phyloP scores from a whole-genome alignment of 2,113 vertebrate species.

The Pogonocichla stellata region DNA sequence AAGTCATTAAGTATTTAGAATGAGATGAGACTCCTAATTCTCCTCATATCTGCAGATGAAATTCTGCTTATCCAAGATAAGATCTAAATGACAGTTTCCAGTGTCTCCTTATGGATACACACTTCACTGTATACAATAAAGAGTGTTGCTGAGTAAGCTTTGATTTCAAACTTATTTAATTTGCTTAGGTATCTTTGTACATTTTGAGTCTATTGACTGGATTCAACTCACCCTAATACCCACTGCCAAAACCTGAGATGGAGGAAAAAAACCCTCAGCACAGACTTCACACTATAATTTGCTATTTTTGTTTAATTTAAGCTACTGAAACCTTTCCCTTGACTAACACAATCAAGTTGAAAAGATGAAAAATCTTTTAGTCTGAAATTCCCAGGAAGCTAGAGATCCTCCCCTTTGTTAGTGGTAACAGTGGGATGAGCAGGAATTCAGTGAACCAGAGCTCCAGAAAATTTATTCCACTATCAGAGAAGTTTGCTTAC shows the following conservation, averaged over 20 bases:
- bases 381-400: background rate
- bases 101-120: background rate
- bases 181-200: background rate
- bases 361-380: background rate
- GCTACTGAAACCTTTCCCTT: background rate
- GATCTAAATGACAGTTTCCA: background rate
- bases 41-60: background rate
- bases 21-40: background rate
- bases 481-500: background rate
- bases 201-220: background rate
- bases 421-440: background rate
- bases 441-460: background rate
- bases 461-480: background rate
- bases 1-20: background rate
- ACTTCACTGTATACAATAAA: background rate
- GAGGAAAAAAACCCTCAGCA: rapidly evolving
- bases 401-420: background rate
- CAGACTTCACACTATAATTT: background rate
- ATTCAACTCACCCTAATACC: background rate
- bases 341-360: background rate
- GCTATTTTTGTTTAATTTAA: background rate
- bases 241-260: background rate
- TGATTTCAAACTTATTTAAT: background rate
- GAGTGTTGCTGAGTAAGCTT: background rate
- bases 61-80: background rate